These are phyloP conservation scores for Lasioglossum zephyrum DNA, from an alignment of 2,888 invertebrate species.

Conservation along the genomic window DNA sequence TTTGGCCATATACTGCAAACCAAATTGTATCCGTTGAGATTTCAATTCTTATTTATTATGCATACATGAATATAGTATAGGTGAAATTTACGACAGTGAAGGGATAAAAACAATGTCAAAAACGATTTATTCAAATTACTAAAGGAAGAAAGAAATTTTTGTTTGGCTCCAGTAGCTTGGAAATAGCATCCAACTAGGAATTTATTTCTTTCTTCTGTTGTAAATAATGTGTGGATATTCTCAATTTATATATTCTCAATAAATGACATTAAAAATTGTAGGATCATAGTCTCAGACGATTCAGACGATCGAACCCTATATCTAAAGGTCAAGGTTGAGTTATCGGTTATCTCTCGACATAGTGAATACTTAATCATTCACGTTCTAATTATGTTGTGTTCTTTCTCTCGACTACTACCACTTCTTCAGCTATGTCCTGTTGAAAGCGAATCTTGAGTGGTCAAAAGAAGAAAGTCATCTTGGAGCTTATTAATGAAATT, in stretches of 20 bases:
- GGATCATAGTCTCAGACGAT: not conserved
- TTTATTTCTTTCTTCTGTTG: too few relatives aligned
- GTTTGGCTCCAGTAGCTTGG: too few relatives aligned
- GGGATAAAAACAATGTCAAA: too few relatives aligned
- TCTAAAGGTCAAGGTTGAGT: slow-evolving; percentile 70
- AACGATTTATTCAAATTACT: too few relatives aligned
- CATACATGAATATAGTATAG: not conserved
- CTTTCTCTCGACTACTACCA: slow-evolving; percentile 28
- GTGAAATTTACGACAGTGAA: too few relatives aligned
- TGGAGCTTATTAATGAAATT: not conserved
- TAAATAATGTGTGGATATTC: too few relatives aligned
- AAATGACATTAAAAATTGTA: not conserved
- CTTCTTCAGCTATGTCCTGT: not conserved
- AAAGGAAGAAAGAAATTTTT: too few relatives aligned
- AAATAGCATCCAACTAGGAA: too few relatives aligned
- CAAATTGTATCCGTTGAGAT: not conserved
- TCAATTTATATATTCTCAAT: too few relatives aligned
- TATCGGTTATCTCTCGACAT: slow-evolving; percentile 14
- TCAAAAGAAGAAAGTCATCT: slow-evolving; percentile 3
- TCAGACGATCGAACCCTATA: slow-evolving; percentile 28
- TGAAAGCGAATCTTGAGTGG: not conserved
- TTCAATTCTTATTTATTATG: not conserved
- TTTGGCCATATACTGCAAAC: slow-evolving; percentile 83
- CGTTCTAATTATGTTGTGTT: slow-evolving; percentile 59
- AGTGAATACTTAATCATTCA: slow-evolving; percentile 30